Evolutionary conservation across 2,797 vertebrate species (phyloP), one percentile per base, ranked within the genome.

Genomic region (Rhadinocentrus ornatus): DNA sequence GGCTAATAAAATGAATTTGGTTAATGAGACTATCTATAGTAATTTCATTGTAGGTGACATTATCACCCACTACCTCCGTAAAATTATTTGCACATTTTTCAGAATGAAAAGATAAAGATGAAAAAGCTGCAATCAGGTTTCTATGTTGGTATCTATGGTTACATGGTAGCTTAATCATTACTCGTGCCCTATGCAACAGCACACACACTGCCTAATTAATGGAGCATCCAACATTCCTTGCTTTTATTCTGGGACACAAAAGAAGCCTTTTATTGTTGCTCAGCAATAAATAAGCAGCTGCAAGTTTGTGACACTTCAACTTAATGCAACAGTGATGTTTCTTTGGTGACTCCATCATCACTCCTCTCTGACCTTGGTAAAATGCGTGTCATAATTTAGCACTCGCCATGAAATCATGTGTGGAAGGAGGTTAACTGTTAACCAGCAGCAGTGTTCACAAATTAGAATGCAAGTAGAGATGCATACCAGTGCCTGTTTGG

Each of bases 171-270:
- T 93, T 90, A 93, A 92, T 92, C 82, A 93, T 93, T 93, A 91
- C 82, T 86, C 66, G 27, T 63, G 57, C 60, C 63, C 62, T 53
- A 55, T 80, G 71, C 79, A 82, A 71, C 86, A 86, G 80, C 83
- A 90, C 83, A 86, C 85, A 85, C 88, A 76, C 80, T 24, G 62
- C 41, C 88, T 77, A 91, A 92, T 91, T 92, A 93, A 93, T 89
- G 88, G 87, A 85, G 80, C 83, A 50, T 91, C 80, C 82, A 87
- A 84, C 93, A 94, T 94, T 94, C 92, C 90, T 75, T 84, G 71
- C 89, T 81, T 92, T 93, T 89, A 82, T 89, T 29, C 73, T 2
- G 66, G 37, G 8, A 75, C 82, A 94, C 91, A 94, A 94, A 88
- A 85, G 80, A 82, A 66, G 66, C 78, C 67, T 86, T 89, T 92